Conservation (phyloP, 2,113 vertebrate genomes). For the Argyrosomus japonicus region DNA sequence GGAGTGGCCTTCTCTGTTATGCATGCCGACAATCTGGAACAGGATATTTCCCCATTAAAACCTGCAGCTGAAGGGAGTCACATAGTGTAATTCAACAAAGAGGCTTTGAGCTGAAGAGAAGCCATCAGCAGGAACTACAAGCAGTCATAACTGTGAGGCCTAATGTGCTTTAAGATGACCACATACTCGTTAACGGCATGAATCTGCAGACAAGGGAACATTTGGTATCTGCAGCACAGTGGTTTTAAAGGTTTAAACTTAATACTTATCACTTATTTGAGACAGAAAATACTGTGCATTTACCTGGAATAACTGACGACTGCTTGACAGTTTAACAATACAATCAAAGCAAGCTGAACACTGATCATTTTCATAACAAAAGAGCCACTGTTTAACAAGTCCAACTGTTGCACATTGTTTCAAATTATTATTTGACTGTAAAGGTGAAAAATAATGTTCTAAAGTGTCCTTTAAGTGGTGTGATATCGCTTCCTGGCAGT, state of each 20-base stretch:
- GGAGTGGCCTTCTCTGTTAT: conserved; percentile 42
- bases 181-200: neutral
- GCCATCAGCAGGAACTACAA: conserved; percentile 25
- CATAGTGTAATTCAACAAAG: conserved; percentile 37
- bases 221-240: neutral
- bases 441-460: conserved; percentile 1
- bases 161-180: neutral
- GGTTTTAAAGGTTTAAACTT: neutral
- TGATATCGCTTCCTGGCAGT: conserved; percentile 9
- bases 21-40: conserved; percentile 44
- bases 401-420: neutral
- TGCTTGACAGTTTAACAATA: neutral
- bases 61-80: conserved; percentile 53
- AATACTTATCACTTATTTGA: neutral
- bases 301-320: neutral
- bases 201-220: neutral
- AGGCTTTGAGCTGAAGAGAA: conserved; percentile 36
- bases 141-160: conserved; percentile 25
- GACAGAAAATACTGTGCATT: conserved; percentile 5
- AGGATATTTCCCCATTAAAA: conserved; percentile 51
- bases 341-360: conserved; percentile 5
- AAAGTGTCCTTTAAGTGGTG: neutral
- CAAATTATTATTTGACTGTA: conserved; percentile 1
- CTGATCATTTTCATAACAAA: conserved; percentile 4
- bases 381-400: neutral